Evolutionary conservation across 2,113 vertebrate species (phyloP).

Genomic region (Gadus macrocephalus): DNA sequence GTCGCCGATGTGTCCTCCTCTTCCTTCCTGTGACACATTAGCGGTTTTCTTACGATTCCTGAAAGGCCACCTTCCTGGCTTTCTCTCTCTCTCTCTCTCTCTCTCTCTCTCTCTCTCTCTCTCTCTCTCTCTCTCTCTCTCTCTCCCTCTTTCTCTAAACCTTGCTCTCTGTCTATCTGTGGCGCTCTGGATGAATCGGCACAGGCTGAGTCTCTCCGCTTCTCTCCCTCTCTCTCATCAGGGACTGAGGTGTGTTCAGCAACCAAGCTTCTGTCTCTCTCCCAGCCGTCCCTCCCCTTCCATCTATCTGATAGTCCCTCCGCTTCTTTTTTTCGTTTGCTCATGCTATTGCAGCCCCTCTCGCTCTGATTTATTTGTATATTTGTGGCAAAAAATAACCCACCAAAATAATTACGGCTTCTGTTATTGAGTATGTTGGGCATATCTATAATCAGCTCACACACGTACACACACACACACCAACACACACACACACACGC

Average conservation of each 20-base stretch:
- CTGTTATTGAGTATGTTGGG: too few relatives aligned
- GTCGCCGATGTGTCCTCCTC: slow-evolving; percentile 10
- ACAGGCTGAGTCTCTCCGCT: slow-evolving; percentile 8
- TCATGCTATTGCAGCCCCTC: not conserved
- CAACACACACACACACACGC: not conserved
- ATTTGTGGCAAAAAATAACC: too few relatives aligned
- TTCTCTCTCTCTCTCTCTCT: slow-evolving; percentile 35
- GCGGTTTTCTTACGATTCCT: slow-evolving; percentile 46
- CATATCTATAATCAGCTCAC: too few relatives aligned
- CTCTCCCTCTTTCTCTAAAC: not conserved
- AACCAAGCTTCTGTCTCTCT: slow-evolving; percentile 54
- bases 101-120: too few relatives aligned
- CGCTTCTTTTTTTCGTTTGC: not conserved
- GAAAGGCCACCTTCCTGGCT: slow-evolving; percentile 51
- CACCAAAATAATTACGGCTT: too few relatives aligned
- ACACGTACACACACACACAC: too few relatives aligned
- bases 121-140: slow-evolving; percentile 35
- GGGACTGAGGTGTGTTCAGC: slow-evolving; percentile 65
- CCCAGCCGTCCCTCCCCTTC: slow-evolving; percentile 5
- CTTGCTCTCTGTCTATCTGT: not conserved
- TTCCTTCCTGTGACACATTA: slow-evolving; percentile 33
- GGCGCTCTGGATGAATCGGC: not conserved
- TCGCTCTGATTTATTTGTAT: not conserved
- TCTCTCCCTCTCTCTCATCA: slow-evolving; percentile 43
- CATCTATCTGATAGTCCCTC: not conserved